Evolutionary conservation across 2,113 vertebrate species (phyloP), one percentile per base, ranked within the genome.

Genomic region (Nicator chloris): DNA sequence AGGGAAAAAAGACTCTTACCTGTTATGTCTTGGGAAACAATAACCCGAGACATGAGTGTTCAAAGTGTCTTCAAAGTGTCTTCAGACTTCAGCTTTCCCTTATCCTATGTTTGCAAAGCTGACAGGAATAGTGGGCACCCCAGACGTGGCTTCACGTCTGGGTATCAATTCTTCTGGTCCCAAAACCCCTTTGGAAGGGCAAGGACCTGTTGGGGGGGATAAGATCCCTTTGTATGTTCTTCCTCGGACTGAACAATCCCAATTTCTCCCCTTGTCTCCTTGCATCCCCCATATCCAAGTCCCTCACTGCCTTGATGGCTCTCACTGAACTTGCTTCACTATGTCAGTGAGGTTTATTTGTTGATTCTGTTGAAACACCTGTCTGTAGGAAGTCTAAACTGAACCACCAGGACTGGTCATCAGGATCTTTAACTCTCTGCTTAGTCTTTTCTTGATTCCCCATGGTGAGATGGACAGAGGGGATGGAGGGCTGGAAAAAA

Each of bases 271-370:
- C 18, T 23, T 3, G 3, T 85, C 30, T 39, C 47, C 26, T 40
- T 0, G 0, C 14, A 57, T 28, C 2, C 30, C 21, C 20, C 0
- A 0, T 26, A 15, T 10, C 15, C 39, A 70, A 30, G 2, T 60
- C 22, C 28, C 22, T 4, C 6, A 28, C 2, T 22, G 50, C 23
- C 19, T 22, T 42, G 21, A 37, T 53, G 45, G 27, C 9, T 88
- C 8, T n/a, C 61, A 19, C 8, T 69, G 27, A 44, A 30, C 5
- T 69, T 83, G 12, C 10, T 70, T 47, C 13, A 10, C 8, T 44
- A 2, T 3, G 5, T 21, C 39, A 37, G 1, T 13, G 33, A 16
- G 16, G 3, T 3, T 47, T 64, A 88, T 82, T 24, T 35, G 5
- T 33, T 51, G 27, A 61, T 65, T 81, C n/a, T 69, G 21, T 26